A percentile compares a stretch with the other conserved stretches of the same genome.
phyloP scores from a whole-genome alignment of 92 coral and sea anemone species.

The Palythoa heliodiscus region DNA sequence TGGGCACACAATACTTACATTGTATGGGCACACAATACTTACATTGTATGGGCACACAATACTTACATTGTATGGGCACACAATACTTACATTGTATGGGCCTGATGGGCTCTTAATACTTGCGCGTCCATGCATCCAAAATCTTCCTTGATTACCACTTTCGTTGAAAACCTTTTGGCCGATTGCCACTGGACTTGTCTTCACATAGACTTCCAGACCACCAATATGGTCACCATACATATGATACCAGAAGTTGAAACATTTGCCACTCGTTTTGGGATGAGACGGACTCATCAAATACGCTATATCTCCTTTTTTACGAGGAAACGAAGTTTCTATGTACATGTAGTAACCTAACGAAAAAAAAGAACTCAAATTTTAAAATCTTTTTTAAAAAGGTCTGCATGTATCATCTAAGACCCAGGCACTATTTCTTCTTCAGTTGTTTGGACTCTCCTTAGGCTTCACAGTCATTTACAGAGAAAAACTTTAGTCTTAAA shows the following conservation, averaged over 20 bases:
- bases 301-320: conserved; percentile 77
- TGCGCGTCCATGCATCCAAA: conserved; percentile 90
- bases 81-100: conserved; percentile 24
- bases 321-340: conserved; percentile 88
- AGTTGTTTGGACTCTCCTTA: too few relatives aligned
- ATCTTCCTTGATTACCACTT: conserved; percentile 91
- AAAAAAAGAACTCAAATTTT: background rate
- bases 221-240: conserved; percentile 91
- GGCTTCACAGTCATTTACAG: too few relatives aligned
- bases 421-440: too few relatives aligned
- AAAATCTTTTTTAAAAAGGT: background rate
- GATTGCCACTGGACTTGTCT: conserved; percentile 46
- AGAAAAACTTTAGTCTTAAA: too few relatives aligned
- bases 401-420: too few relatives aligned
- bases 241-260: conserved; percentile 94
- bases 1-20: too few relatives aligned
- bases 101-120: conserved; percentile 46
- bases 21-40: too few relatives aligned
- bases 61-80: too few relatives aligned
- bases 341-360: conserved; percentile 86
- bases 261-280: conserved; percentile 81
- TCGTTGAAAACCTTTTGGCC: conserved; percentile 85
- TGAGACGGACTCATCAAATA: conserved; percentile 68
- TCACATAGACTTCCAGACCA: conserved; percentile 70
- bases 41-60: too few relatives aligned